phyloP scores from a whole-genome alignment of 2,888 invertebrate genomes.

The Oscheius sp. region DNA sequence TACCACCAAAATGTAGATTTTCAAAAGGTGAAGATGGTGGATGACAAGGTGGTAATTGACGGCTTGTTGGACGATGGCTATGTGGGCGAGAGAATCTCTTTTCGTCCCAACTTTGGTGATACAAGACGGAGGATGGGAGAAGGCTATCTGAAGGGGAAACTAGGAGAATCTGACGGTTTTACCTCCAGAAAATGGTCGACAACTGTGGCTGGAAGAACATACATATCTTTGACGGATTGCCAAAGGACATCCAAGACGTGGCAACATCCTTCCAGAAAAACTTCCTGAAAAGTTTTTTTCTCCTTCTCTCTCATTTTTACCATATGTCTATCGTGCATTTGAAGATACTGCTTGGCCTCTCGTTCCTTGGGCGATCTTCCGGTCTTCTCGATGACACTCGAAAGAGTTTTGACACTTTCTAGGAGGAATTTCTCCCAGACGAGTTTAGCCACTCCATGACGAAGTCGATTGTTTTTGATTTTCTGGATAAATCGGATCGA shows the following conservation, averaged over 20 bases:
- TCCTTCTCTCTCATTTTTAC: constrained; percentile 28
- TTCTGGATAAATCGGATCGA: constrained; percentile 4
- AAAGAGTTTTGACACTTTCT: constrained; percentile 41
- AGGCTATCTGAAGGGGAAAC: constrained; percentile 38
- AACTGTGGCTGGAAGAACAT: constrained; percentile 25
- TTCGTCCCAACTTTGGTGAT: background rate
- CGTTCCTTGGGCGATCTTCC: constrained; percentile 52
- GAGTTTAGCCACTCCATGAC: constrained; percentile 61
- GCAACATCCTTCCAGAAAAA: constrained; percentile 32
- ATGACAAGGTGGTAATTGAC: constrained; percentile 64
- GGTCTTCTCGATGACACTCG: constrained; percentile 47
- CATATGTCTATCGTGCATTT: constrained; percentile 54
- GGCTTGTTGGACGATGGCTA: constrained; percentile 46
- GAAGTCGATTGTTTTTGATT: constrained; percentile 39
- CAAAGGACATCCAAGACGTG: constrained; percentile 36
- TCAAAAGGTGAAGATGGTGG: constrained; percentile 58
- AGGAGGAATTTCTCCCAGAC: constrained; percentile 66
- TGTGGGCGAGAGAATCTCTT: constrained; percentile 42
- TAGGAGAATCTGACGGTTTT: background rate
- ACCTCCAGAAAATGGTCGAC: constrained; percentile 41
- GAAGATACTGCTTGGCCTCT: constrained; percentile 45
- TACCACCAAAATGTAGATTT: constrained; percentile 11
- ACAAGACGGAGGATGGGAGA: constrained; percentile 25
- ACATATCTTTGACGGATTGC: constrained; percentile 35
- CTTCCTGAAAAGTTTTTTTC: constrained; percentile 17